These are phyloP conservation scores for Ctenoplectra terminalis DNA, from an alignment of 1,140 invertebrate species.

Conservation along the genomic window DNA sequence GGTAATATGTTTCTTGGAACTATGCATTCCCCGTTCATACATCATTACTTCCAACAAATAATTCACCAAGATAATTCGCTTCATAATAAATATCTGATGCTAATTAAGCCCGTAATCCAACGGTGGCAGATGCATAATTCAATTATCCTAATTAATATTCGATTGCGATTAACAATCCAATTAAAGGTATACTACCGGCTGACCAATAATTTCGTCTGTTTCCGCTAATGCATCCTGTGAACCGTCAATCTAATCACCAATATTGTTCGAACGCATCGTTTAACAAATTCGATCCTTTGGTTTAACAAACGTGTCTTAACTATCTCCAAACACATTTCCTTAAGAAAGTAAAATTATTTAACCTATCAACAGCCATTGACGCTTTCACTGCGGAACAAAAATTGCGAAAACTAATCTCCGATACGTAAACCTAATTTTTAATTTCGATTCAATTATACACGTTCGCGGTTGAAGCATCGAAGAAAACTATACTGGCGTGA, in stretches of 20 bases:
- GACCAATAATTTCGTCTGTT: conserved; percentile 41
- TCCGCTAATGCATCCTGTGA: conserved; percentile 8
- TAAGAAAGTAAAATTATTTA: too few species aligned
- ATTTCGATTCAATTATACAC: too few species aligned
- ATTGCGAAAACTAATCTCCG: too few species aligned
- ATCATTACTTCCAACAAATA: conserved; percentile 50
- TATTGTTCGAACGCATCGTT: not conserved
- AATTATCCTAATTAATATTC: conserved; percentile 52
- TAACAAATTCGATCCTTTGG: not conserved
- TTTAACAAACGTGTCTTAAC: too few species aligned
- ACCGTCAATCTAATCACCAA: conserved; percentile 8
- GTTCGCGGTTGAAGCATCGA: too few species aligned
- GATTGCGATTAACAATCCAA: conserved; percentile 54
- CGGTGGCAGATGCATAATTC: conserved; percentile 39
- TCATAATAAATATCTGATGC: conserved; percentile 44
- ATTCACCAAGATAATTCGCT: conserved; percentile 50
- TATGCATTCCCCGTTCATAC: conserved; percentile 22
- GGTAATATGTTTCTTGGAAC: conserved; percentile 2
- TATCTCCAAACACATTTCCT: too few species aligned
- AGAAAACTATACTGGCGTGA: too few species aligned
- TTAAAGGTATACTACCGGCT: conserved; percentile 31
- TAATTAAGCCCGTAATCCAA: conserved; percentile 48
- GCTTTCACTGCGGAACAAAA: too few species aligned
- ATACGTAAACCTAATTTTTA: too few species aligned
- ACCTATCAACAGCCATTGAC: too few species aligned